Evolutionary conservation across 1,140 invertebrate genomes (phyloP).

Genomic region (Halictus rubicundus): DNA sequence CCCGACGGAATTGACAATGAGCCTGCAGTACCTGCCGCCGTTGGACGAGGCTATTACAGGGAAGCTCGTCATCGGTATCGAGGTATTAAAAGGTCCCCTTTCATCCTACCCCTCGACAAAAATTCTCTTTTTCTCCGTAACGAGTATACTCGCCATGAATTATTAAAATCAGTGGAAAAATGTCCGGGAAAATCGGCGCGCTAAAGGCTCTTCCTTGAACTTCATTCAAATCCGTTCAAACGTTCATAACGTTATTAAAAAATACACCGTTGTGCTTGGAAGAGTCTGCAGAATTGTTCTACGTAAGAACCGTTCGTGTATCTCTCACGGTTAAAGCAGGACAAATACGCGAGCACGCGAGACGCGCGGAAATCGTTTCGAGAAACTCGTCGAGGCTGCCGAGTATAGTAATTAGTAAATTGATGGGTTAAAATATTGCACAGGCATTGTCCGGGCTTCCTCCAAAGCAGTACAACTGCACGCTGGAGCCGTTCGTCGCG

Average conservation of each 20-base stretch:
- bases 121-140: too few species aligned
- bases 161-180: too few species aligned
- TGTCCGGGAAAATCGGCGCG: too few species aligned
- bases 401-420: background rate
- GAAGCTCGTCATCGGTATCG: conserved; percentile 77
- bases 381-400: background rate
- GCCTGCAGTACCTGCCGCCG: conserved; percentile 73
- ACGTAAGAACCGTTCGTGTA: too few species aligned
- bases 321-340: too few species aligned
- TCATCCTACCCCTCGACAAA: background rate
- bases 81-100: conserved; percentile 63
- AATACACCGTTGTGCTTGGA: too few species aligned
- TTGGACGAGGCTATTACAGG: conserved; percentile 67
- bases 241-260: too few species aligned
- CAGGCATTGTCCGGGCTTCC: conserved; percentile 77
- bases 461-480: conserved; percentile 77
- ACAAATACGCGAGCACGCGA: too few species aligned
- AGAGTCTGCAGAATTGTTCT: too few species aligned
- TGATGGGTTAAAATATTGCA: background rate
- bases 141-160: too few species aligned
- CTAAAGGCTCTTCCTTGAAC: too few species aligned
- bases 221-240: too few species aligned
- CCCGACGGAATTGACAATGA: conserved; percentile 77
- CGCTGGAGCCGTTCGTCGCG: conserved; percentile 76
- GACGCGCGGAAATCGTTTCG: background rate